Base-by-base conservation (phyloP, 2,797 vertebrate genomes). In the Oceanodroma leucorhoa region DNA sequence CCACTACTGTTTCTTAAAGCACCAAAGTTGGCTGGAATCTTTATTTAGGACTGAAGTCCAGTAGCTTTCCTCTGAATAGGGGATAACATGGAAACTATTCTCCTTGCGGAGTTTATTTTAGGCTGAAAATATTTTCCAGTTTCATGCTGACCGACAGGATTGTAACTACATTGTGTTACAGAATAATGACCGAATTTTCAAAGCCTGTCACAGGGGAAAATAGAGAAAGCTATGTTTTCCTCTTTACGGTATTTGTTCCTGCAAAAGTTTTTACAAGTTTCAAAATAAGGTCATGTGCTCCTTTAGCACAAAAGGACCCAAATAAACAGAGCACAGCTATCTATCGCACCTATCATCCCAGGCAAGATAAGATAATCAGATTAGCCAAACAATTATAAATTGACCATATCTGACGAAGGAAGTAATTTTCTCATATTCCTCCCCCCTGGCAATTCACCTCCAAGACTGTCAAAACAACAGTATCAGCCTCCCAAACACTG, bases 51-150 rank as follows among this genome's bases (percentile, higher is more conserved):
- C 58, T 95, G 1, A 91, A 79, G 82, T 58, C 83, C 91, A 84
- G 80, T 69, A 72, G 90, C 87, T 84, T 73, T 90, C 66, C 89
- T 78, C 77, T 53, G 62, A 86, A 64, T 2, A 73, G 27, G 70
- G 34, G 67, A 88, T 86, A 88, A 93, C 83, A 82, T 79, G 93
- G 95, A 94, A 96, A 94, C 66, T 95, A 73, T 93, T 96, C 85
- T 71, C 69, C 91, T 94, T 84, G 83, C 41, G 66, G 73, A 79
- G 66, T 89, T 91, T 96, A 95, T 94, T 97, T 97, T 95, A 88
- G 94, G 93, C 67, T 53, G 88, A 75, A 90, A 96, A 76, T 91
- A 94, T 84, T 94, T 96, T 91, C 93, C 95, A 92, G 94, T 94
- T 96, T 77, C 64, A 53, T 15, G 22, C 76, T 57, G 85, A 90